Base-by-base conservation (phyloP, 1,140 invertebrate genomes). In the Rhizoglyphus robini region DNA sequence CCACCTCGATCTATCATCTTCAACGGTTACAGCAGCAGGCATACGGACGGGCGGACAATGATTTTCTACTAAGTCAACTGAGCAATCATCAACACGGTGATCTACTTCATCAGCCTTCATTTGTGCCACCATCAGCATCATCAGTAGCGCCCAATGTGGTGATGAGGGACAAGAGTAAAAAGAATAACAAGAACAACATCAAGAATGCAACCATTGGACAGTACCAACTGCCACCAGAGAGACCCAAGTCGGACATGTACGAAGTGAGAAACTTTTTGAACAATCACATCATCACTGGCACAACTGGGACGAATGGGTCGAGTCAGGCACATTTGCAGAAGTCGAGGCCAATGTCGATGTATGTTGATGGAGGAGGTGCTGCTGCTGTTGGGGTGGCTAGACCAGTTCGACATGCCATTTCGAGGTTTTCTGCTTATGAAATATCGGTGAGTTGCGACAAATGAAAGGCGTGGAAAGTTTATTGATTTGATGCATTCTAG, bases 1-100 rank as follows among this genome's bases (percentile, higher is more conserved):
- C 58, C 15, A 60, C 58, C 15, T 60, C 58, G 23, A 60, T 60
- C n/a, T 60, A 60, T 46, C 58, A 60, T 46, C 27, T 60, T 27
- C 58, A 60, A 60, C 32, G 27, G 3, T 27, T 60, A 27, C 58
- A 60, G 27, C 58, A 60, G 29, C 58, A 60, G 4, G 8, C 8
- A 5, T 4, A 20, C 13, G 20, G 29, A 51, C 48, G 48, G 3
- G 15, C 23, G 29, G 15, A 20, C 15, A 23, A 51, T 51, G 15
- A 23, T 51, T 46, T 46, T 3, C 15, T n/a, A 46, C n/a, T n/a
- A 46, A 15, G 23, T 46, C 23, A 46, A n/a, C 23, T 3, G 41
- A 46, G 23, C 41, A 46, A n/a, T 46, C 41, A 46, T 46, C 23
- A n/a, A 46, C 18, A 46, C 23, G 41, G 23, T 46, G 41, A 46